Evolutionary conservation across 2,888 invertebrate genomes (phyloP), one percentile per base, ranked within the genome.

Genomic region (Dicyrtomina minuta): DNA sequence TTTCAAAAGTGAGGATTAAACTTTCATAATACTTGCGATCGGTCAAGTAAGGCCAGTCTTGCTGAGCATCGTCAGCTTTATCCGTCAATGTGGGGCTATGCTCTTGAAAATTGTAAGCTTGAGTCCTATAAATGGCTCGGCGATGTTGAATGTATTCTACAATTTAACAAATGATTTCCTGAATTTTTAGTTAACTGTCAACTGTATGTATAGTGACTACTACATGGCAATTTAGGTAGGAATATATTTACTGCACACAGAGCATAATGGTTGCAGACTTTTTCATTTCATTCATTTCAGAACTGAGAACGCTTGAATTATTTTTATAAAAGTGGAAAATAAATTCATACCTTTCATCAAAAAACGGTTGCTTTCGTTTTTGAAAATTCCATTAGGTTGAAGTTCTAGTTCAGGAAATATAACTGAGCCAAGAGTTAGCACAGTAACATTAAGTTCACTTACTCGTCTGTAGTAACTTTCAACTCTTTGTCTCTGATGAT

Each of bases 71-170:
- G 4, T 53, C 53, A 13, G 53, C 53, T 24, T 53, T 53, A 24
- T 53, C 53, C n/a, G 6, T 53, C 12, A 53, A 22, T 13, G 2
- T 6, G 22, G 22, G 5, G 5, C 12, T 53, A 20, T 53, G 12
- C 24, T 53, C 53, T 22, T 53, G 53, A 20, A 53, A 53, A 53
- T 53, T 53, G 12, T 53, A 53, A 4, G 53, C 53, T 53, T 53
- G 53, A 20, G 53, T 53, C 12, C 53, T 6, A 22, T 53, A 53
- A 24, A 53, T 53, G n/a, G 53, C 53, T 24, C 13, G 20, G 4
- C 53, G 53, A 22, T 53, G 53, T 12, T 53, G 53, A 24, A 53
- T 53, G 24, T 53, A 53, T 20, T 53, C 53, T 53, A 5, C 4
- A n/a, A 3, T 46, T 17, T 46, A 12, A 46, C n/a, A 46, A 46